These are phyloP conservation scores for Cyphomyrus plagiostoma DNA, from an alignment of 2,113 vertebrate species.

Conservation along the genomic window DNA sequence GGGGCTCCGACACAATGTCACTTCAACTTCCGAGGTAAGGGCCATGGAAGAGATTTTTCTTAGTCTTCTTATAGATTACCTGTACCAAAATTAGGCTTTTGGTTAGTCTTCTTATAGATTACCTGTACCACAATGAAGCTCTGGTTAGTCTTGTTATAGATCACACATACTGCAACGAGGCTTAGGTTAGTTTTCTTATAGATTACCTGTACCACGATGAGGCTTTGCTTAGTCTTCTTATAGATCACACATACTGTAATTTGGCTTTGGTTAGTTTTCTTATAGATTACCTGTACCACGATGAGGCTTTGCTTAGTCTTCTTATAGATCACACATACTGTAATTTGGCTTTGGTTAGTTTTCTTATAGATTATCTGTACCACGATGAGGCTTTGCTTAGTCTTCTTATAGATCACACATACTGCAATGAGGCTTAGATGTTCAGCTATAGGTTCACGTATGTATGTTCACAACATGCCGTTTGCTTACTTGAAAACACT, in stretches of 20 bases:
- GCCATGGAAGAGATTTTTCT: not conserved
- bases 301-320: too few relatives aligned
- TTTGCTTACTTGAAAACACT: not conserved
- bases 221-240: too few relatives aligned
- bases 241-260: too few relatives aligned
- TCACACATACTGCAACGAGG: fast-evolving
- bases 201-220: not conserved
- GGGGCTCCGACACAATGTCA: slow-evolving; percentile 76
- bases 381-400: not conserved
- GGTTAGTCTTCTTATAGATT: too few relatives aligned
- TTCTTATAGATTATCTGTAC: too few relatives aligned
- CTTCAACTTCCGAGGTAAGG: slow-evolving; percentile 83
- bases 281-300: too few relatives aligned
- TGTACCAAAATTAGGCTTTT: not conserved
- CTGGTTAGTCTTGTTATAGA: not conserved
- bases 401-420: not conserved
- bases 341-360: not conserved
- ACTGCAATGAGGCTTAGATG: not conserved
- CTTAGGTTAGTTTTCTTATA: not conserved
- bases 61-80: not conserved
- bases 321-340: too few relatives aligned
- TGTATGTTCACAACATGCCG: not conserved
- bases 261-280: too few relatives aligned
- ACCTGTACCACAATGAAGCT: not conserved
- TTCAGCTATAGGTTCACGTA: not conserved